A percentile compares a stretch with the other conserved stretches of the same genome.
phyloP scores from a whole-genome alignment of 2,797 vertebrate genomes.

The Acrossocheilus fasciatus region DNA sequence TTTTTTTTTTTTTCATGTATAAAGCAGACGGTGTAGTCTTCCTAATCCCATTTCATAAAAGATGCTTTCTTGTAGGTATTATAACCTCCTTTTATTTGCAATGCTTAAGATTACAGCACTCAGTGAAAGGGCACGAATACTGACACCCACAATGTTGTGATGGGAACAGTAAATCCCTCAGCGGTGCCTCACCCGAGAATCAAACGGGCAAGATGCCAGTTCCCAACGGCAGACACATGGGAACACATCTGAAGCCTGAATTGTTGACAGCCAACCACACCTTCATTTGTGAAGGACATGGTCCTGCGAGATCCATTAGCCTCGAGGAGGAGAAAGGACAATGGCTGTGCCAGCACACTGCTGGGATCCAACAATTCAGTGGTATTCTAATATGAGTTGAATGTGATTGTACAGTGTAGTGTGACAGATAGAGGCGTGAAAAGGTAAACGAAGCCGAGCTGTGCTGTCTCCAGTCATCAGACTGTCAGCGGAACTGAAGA shows the following conservation, averaged over 20 bases:
- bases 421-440: slow-evolving; percentile 30
- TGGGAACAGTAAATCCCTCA: slow-evolving; percentile 47
- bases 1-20: slow-evolving; percentile 4
- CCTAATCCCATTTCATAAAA: slow-evolving; percentile 34
- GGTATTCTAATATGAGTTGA: slow-evolving; percentile 25
- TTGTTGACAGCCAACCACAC: slow-evolving; percentile 45
- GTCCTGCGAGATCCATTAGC: slow-evolving; percentile 43
- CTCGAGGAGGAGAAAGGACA: slow-evolving; percentile 44
- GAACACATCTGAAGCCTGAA: slow-evolving; percentile 41
- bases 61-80: slow-evolving; percentile 25
- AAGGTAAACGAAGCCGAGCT: slow-evolving; percentile 37
- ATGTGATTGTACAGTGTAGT: slow-evolving; percentile 40
- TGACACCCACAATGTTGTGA: slow-evolving; percentile 48
- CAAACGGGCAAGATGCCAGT: slow-evolving; percentile 41
- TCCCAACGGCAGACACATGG: slow-evolving; percentile 37
- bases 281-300: slow-evolving; percentile 47
- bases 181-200: slow-evolving; percentile 37
- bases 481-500: slow-evolving; percentile 23
- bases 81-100: slow-evolving; percentile 23
- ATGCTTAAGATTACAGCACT: slow-evolving; percentile 37
- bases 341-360: slow-evolving; percentile 25
- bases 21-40: slow-evolving; percentile 3
- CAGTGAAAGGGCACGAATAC: slow-evolving; percentile 34
- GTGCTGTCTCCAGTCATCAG: slow-evolving; percentile 30
- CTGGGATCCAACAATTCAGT: slow-evolving; percentile 35